Evolutionary conservation across 1,140 invertebrate species (phyloP).

Genomic region (Mactra quadrangularis): DNA sequence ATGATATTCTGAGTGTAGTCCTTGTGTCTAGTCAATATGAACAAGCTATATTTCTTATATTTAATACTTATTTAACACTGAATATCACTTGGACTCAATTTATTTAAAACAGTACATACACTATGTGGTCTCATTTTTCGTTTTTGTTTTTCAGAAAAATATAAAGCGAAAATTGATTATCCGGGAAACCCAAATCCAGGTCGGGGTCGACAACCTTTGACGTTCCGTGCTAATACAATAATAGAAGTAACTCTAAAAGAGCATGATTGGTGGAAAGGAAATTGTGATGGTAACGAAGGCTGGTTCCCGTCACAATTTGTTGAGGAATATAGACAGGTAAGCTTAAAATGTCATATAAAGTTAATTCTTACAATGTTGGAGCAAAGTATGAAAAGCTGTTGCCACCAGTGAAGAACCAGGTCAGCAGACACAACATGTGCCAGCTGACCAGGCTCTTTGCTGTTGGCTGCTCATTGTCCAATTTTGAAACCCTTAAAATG

Average conservation of each 20-base stretch:
- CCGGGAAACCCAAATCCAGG: conserved; percentile 72
- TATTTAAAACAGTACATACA: no score
- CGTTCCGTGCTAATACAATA: conserved; percentile 77
- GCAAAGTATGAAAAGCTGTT: no score
- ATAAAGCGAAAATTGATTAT: conserved; percentile 69
- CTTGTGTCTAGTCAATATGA: no score
- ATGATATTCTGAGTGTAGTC: no score
- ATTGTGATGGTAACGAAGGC: conserved; percentile 69
- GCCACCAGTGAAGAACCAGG: no score
- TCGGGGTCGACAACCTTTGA: conserved; percentile 63
- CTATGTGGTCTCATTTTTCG: no score
- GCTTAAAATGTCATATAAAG: background rate
- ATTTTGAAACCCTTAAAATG: no score
- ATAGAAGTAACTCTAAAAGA: conserved; percentile 70
- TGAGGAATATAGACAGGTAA: conserved; percentile 54
- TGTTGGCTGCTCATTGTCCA: no score
- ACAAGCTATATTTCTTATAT: background rate
- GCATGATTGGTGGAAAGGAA: conserved; percentile 79
- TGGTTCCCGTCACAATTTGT: conserved; percentile 77
- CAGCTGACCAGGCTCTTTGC: no score
- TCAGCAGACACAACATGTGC: no score
- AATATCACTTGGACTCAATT: background rate
- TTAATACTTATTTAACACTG: background rate
- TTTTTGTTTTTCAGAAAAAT: no score
- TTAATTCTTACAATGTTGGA: conserved; percentile 25